Percentiles rank a stretch among this genome's conserved stretches.
phyloP scores from a whole-genome alignment of 2,797 vertebrate species.

The Phrynocephalus forsythii region DNA sequence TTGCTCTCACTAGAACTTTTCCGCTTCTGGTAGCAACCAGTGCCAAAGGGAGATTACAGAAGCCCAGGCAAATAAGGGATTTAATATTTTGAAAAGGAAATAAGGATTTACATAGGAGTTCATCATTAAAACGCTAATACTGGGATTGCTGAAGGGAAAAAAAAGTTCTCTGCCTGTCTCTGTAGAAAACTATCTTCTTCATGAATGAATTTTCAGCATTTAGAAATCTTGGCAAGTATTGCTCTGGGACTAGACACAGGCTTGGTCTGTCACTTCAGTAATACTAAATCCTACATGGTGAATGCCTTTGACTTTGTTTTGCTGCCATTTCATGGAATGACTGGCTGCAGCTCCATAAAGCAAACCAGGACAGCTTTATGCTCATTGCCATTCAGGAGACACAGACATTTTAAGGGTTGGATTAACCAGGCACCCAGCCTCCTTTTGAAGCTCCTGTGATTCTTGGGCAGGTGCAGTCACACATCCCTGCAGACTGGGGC shows the following conservation, averaged over 20 bases:
- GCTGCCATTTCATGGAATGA: background rate
- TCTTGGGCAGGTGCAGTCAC: too few relatives aligned
- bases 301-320: background rate
- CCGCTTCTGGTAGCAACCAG: slow-evolving; percentile 44
- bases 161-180: slow-evolving; percentile 30
- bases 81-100: slow-evolving; percentile 56
- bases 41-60: slow-evolving; percentile 62
- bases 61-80: slow-evolving; percentile 45
- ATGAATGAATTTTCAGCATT: background rate
- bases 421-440: background rate
- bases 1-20: slow-evolving; percentile 52
- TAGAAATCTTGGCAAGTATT: background rate
- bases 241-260: background rate
- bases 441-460: background rate
- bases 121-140: slow-evolving; percentile 51
- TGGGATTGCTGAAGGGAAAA: slow-evolving; percentile 55
- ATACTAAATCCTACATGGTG: slow-evolving; percentile 5
- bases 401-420: background rate
- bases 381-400: background rate
- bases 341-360: slow-evolving; percentile 1
- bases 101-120: slow-evolving; percentile 27
- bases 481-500: too few relatives aligned
- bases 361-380: slow-evolving; percentile 3
- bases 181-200: background rate
- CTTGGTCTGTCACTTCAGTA: background rate